Evolutionary conservation across 2,888 invertebrate genomes (phyloP).

Genomic region (Xiphydria camelus): DNA sequence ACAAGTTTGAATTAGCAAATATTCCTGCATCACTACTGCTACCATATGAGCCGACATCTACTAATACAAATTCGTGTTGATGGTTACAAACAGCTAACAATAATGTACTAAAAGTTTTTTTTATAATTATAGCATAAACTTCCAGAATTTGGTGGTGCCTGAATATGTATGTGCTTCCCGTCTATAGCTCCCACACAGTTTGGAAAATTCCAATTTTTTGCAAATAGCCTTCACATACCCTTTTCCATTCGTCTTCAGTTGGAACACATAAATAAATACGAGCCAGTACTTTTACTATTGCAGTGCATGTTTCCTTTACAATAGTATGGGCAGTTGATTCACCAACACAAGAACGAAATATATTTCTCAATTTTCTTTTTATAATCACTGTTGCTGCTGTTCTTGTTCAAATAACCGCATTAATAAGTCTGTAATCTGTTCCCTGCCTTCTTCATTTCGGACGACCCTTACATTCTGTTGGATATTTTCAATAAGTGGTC

Average conservation of each 20-base stretch:
- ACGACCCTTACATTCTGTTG: too few relatives aligned
- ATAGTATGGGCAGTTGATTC: too few relatives aligned
- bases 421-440: too few relatives aligned
- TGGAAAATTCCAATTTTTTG: background rate
- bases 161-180: slow-evolving; percentile 7
- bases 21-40: slow-evolving; percentile 7
- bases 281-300: too few relatives aligned
- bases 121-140: slow-evolving; percentile 7
- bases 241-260: background rate
- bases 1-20: slow-evolving; percentile 2
- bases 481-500: too few relatives aligned
- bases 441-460: too few relatives aligned
- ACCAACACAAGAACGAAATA: too few relatives aligned
- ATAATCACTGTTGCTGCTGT: too few relatives aligned
- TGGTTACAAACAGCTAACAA: slow-evolving; percentile 10
- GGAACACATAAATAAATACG: too few relatives aligned
- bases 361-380: too few relatives aligned
- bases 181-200: slow-evolving; percentile 6
- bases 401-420: too few relatives aligned
- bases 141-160: slow-evolving; percentile 4
- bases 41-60: slow-evolving; percentile 5
- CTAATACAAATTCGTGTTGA: slow-evolving; percentile 2
- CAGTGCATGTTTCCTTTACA: too few relatives aligned
- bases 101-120: slow-evolving; percentile 3
- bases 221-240: background rate